These are phyloP conservation scores for Dryobates pubescens DNA, from an alignment of 2,797 vertebrate genomes.

Conservation along the genomic window DNA sequence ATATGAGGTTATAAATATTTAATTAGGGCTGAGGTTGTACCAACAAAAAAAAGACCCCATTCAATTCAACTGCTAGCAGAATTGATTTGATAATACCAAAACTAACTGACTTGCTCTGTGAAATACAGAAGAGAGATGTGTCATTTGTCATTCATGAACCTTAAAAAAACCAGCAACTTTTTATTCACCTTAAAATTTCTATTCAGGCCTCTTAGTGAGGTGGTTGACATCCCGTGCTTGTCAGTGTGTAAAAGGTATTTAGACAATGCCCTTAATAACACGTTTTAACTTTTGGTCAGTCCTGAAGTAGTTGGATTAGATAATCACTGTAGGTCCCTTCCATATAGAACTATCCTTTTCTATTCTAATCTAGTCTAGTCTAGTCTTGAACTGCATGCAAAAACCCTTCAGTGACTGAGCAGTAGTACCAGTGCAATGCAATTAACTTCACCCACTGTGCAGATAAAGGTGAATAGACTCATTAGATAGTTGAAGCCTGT, in stretches of 20 bases:
- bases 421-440: background rate
- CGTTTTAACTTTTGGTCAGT: background rate
- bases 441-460: background rate
- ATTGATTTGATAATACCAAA: background rate
- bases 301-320: background rate
- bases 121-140: background rate
- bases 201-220: background rate
- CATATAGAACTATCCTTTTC: background rate
- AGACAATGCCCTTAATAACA: background rate
- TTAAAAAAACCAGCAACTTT: background rate
- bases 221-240: background rate
- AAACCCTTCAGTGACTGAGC: background rate
- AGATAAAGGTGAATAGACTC: background rate
- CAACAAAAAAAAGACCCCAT: background rate
- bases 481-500: background rate
- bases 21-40: background rate
- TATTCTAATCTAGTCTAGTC: background rate
- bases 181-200: background rate
- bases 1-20: slow-evolving; percentile 26
- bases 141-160: background rate
- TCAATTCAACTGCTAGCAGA: background rate
- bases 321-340: background rate
- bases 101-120: background rate
- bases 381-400: background rate
- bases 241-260: background rate